Evolutionary conservation across 2,113 vertebrate species (phyloP), one percentile per base, ranked within the genome.

Genomic region (Catharus minimus): DNA sequence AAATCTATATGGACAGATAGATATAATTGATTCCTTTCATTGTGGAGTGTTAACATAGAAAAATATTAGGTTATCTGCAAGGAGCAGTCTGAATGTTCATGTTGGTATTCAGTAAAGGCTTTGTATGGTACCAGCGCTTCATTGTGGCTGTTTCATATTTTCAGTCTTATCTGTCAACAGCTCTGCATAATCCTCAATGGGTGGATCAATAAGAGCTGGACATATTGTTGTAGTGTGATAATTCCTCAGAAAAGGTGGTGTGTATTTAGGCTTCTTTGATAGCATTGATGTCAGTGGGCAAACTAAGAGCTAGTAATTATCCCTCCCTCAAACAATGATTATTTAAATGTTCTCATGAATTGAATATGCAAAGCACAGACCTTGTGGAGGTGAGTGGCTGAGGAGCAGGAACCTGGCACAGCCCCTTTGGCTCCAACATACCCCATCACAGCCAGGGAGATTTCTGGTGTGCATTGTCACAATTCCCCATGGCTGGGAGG

Each of bases 61-160:
- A 94, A 94, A 78, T 73, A 92, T 96, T 93, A 92, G 77, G 86
- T 90, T 96, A 95, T 94, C 92, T 65, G 93, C 62, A 46, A 93
- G 53, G 61, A 90, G 69, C 66, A 90, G 81, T 38, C 86, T 73
- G 87, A 88, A 79, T 84, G 77, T 58, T 97, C 55, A 71, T 46
- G 82, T 72, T 87, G 75, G 62, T 94, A 72, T 93, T 94, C 94
- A 92, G 94, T 89, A 94, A 81, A 60, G 65, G 91, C 47, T 92
- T 96, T 95, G 86, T 92, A 80, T 1, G 28, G 41, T 33, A 80
- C 33, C 44, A 72, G 55, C 47, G 57, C 55, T 88, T 85, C 5
- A n/a, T 60, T 36, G 56, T 30, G 68, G 33, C 89, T 91, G 72
- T 82, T 88, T 96, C 78, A 64, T 92, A 92, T 93, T 90, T 97